Base-by-base conservation (phyloP, 2,113 vertebrate species). In the Sclerurus mexicanus region DNA sequence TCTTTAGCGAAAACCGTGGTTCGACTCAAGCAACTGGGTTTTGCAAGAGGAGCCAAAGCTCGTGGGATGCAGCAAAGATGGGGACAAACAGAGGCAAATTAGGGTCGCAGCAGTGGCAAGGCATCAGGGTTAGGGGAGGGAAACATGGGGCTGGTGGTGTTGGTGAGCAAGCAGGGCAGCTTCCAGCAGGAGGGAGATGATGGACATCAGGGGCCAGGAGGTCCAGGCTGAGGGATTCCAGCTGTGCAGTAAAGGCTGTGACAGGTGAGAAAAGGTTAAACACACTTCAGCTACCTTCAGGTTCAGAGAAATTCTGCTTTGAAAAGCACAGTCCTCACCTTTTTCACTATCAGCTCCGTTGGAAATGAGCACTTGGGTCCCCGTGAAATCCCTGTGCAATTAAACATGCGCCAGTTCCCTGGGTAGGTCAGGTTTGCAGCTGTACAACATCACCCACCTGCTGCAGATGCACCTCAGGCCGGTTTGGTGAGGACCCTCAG, bases 381-480 rank as follows among this genome's bases (percentile, higher is more conserved):
- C 39, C 8, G 2, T 7, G 55, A 39, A 83, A 42, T 9, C n/a
- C 5, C 31, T 8, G 56, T n/a, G 55, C 42, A 8, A 14, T 47
- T 25, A 33, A 74, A 31, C 6, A 15, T 8, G 16, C 42, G 42
- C 4, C 31, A 37, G 22, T 4, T 56, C 35, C 69, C 6, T 6
- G 50, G 8, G 4, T 9, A 6, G 24, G 60, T 23, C n/a, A 37
- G 53, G 30, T 92, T 22, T 79, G 79, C 40, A 77, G 52, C 30
- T 6, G 0, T 14, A 21, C 18, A 33, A 0, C 49, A 31, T 37
- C 60, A 49, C 5, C 23, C 42, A 30, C 16, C 52, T 74, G 22
- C 47, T 83, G 78, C 22, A 20, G 0, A 13, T 6, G 5, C 0
- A 2, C 8, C 8, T 28, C 2, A 9, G 47, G 40, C 25, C 6